Evolutionary conservation across 2,113 vertebrate species (phyloP).

Genomic region (Thomomys bottae): DNA sequence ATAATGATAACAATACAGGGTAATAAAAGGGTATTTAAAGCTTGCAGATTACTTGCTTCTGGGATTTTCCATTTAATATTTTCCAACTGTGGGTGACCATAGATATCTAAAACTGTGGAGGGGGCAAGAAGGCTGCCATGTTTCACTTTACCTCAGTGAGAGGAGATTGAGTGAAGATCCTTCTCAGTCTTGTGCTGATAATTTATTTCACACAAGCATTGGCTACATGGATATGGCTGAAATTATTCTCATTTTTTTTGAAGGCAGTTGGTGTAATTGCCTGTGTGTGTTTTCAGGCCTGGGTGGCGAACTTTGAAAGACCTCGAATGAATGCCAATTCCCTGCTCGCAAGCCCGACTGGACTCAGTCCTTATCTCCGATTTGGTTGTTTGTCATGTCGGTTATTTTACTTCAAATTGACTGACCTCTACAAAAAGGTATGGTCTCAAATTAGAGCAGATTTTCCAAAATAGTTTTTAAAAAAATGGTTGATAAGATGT

Average conservation of each 20-base stretch:
- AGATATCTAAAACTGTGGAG: not conserved
- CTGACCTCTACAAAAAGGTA: slow-evolving; percentile 97
- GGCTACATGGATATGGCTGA: not conserved
- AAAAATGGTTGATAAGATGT: not conserved
- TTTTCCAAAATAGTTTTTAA: slow-evolving; percentile 17
- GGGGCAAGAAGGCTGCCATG: not conserved
- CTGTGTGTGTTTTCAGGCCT: slow-evolving; percentile 86
- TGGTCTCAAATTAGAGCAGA: slow-evolving; percentile 39
- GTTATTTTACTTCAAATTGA: slow-evolving; percentile 96
- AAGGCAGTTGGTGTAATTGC: not conserved
- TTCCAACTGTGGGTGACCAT: not conserved
- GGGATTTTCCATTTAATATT: not conserved
- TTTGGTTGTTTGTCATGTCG: slow-evolving; percentile 97
- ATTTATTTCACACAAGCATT: not conserved
- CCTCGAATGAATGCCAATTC: slow-evolving; percentile 97
- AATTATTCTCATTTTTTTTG: not conserved
- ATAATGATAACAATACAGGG: not conserved
- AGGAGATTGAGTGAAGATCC: not conserved
- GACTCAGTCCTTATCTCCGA: slow-evolving; percentile 95
- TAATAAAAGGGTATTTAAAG: not conserved
- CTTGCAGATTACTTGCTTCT: not conserved
- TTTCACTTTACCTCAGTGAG: not conserved
- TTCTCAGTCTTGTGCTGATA: not conserved
- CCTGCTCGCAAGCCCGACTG: slow-evolving; percentile 94
- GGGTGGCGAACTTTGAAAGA: slow-evolving; percentile 97